phyloP scores from a whole-genome alignment of 2,888 invertebrate genomes.

The Protophormia terraenovae region DNA sequence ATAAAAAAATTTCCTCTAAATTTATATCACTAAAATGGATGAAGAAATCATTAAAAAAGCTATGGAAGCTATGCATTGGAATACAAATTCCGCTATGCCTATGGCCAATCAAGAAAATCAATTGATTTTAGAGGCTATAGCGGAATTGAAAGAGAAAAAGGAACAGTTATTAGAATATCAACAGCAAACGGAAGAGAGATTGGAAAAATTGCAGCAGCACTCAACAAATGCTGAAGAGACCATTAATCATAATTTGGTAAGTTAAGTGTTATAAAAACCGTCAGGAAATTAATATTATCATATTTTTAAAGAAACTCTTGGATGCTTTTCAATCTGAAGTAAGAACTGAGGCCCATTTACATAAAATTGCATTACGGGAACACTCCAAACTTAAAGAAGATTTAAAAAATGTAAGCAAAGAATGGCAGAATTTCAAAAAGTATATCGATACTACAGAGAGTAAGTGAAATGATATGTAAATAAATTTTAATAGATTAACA shows the following conservation, averaged over 20 bases:
- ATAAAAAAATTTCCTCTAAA: neutral
- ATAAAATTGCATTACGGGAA: slow-evolving; percentile 80
- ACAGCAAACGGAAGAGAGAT: slow-evolving; percentile 81
- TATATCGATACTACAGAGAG: slow-evolving; percentile 75
- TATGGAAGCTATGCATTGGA: slow-evolving; percentile 77
- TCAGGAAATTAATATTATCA: neutral
- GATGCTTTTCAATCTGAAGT: slow-evolving; percentile 87
- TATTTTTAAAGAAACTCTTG: slow-evolving; percentile 83
- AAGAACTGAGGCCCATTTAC: slow-evolving; percentile 85
- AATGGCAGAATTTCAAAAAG: slow-evolving; percentile 72
- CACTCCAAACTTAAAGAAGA: slow-evolving; percentile 76
- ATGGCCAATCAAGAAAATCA: slow-evolving; percentile 89
- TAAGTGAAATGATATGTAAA: slow-evolving; percentile 69
- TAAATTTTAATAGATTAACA: too few relatives aligned
- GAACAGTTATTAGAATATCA: slow-evolving; percentile 81
- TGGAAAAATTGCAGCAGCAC: slow-evolving; percentile 82
- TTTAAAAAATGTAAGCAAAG: slow-evolving; percentile 74
- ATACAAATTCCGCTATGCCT: slow-evolving; percentile 88
- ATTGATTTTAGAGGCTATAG: slow-evolving; percentile 80
- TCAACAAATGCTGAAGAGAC: slow-evolving; percentile 82
- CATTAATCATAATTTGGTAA: slow-evolving; percentile 83
- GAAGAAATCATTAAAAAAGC: slow-evolving; percentile 75
- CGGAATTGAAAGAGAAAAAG: slow-evolving; percentile 81
- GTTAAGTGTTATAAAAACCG: neutral
- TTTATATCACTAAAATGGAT: slow-evolving; percentile 61